Conservation (phyloP, 1,140 invertebrate species). For the Pogonus chalceus region DNA sequence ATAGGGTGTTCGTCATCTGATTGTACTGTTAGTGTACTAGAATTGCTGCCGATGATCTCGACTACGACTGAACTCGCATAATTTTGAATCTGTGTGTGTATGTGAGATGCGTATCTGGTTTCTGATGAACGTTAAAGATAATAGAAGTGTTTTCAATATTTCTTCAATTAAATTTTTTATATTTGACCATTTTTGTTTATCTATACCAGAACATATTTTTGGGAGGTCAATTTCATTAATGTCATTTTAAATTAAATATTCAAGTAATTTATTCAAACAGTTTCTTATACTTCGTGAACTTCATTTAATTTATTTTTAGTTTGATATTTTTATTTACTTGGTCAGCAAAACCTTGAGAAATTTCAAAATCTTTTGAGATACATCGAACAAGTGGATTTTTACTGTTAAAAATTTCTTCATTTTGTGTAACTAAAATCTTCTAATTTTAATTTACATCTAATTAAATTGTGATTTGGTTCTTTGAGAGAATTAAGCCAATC, state of each 20-base stretch:
- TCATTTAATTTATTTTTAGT: neutral
- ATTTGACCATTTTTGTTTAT: neutral
- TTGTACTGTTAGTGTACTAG: neutral
- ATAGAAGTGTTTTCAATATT: neutral
- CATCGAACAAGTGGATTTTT: neutral
- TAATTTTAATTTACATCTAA: slow-evolving; percentile 15
- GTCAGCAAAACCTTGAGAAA: neutral
- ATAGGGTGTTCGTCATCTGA: neutral
- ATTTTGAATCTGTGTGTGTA: neutral
- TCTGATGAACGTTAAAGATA: neutral
- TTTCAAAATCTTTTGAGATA: neutral
- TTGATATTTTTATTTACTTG: neutral
- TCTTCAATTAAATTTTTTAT: neutral
- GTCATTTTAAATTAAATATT: neutral
- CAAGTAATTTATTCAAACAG: neutral
- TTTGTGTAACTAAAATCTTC: slow-evolving; percentile 15
- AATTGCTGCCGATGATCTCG: neutral
- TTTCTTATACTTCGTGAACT: neutral
- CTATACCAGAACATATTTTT: neutral
- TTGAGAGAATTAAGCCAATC: neutral
- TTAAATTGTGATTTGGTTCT: slow-evolving; percentile 14
- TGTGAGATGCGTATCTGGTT: too few species aligned
- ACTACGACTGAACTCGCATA: neutral
- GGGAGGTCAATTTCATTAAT: neutral
- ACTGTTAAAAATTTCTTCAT: slow-evolving; percentile 12